These are phyloP conservation scores for Protula sp. DNA, from an alignment of 2,888 invertebrate species.

Conservation along the genomic window DNA sequence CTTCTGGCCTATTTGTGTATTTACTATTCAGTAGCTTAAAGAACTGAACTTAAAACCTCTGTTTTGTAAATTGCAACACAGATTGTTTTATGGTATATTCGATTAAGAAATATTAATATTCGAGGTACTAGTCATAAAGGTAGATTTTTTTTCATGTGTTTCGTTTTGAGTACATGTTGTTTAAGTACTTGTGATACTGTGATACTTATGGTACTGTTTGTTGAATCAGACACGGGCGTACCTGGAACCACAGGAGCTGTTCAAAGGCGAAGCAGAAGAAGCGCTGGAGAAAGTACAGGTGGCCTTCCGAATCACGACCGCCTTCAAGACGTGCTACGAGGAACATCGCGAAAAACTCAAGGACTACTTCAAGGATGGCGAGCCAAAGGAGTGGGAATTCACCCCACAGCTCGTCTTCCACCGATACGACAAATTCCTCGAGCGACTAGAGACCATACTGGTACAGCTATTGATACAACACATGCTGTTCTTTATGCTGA, in stretches of 20 bases:
- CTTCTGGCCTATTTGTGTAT: too few species aligned
- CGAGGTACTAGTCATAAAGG: too few species aligned
- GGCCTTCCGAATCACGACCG: conserved; percentile 39
- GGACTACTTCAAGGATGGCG: conserved; percentile 50
- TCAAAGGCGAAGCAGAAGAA: conserved; percentile 92
- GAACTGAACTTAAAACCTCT: too few species aligned
- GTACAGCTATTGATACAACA: conserved; percentile 28
- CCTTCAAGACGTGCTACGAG: conserved; percentile 47
- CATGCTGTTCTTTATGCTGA: background rate
- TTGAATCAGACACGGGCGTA: conserved; percentile 80
- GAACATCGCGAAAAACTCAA: conserved; percentile 48
- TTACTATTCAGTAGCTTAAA: too few species aligned
- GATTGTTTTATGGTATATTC: too few species aligned
- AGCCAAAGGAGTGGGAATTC: conserved; percentile 51
- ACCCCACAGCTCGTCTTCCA: conserved; percentile 52
- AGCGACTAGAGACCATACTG: conserved; percentile 46
- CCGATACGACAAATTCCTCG: conserved; percentile 49
- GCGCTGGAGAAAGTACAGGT: conserved; percentile 71
- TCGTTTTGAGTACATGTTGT: too few species aligned
- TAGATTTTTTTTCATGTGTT: too few species aligned
- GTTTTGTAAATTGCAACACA: too few species aligned
- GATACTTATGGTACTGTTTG: too few species aligned
- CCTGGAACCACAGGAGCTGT: conserved; percentile 83
- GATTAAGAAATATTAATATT: too few species aligned
- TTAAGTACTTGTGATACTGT: too few species aligned